Percentiles rank a stretch among this genome's conserved stretches.
These are phyloP conservation scores for Limenitis camilla DNA, from an alignment of 2,888 invertebrate species.

Conservation along the genomic window DNA sequence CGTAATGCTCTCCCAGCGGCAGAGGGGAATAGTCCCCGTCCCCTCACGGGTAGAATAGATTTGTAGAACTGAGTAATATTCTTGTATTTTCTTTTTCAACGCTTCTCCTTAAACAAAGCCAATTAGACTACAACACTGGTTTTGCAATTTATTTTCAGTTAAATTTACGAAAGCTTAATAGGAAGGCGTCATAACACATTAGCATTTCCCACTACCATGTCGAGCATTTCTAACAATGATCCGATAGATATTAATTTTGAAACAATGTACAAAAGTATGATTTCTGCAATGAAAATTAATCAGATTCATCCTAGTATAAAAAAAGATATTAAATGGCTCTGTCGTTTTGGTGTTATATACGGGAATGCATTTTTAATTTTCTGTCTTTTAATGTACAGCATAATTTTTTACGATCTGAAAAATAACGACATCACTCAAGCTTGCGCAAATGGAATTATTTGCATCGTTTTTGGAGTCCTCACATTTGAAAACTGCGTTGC, in stretches of 20 bases:
- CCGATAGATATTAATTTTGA: conserved; percentile 24
- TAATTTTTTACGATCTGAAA: conserved; percentile 23
- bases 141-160: too few species aligned
- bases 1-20: too few species aligned
- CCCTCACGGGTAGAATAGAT: too few species aligned
- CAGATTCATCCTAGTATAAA: conserved; percentile 25
- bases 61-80: too few species aligned
- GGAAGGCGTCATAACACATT: not conserved
- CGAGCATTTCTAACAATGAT: not conserved
- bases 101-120: too few species aligned
- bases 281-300: conserved; percentile 19
- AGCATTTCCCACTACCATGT: not conserved
- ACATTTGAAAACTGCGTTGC: conserved; percentile 27
- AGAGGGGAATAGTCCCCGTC: too few species aligned
- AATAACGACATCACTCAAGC: conserved; percentile 23
- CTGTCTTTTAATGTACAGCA: conserved; percentile 21
- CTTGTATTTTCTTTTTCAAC: too few species aligned
- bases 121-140: too few species aligned
- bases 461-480: conserved; percentile 21
- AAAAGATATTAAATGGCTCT: conserved; percentile 26
- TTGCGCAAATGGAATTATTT: conserved; percentile 26
- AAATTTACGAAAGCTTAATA: too few species aligned
- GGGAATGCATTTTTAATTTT: conserved; percentile 15
- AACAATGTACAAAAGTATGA: conserved; percentile 23
- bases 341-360: conserved; percentile 20